Base-by-base conservation (phyloP, 2,797 vertebrate genomes). In the Pitangus sulphuratus region DNA sequence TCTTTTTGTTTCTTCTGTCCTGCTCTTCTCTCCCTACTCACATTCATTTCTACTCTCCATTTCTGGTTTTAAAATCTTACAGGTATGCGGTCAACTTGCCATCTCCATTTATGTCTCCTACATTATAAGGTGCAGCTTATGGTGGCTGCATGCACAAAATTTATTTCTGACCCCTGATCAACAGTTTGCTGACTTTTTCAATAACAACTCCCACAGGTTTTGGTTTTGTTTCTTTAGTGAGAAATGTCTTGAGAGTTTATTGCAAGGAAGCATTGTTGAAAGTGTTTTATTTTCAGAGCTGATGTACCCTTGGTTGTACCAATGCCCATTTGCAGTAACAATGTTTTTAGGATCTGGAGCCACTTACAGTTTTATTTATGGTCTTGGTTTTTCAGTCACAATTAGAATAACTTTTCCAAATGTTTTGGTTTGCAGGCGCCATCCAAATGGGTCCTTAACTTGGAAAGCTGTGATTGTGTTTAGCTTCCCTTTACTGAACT, bases 321-420 rank as follows among this genome's bases (percentile, higher is more conserved):
- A 66, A 45, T 64, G 80, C 91, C 84, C 87, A 48, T 75, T 81
- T 76, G 44, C 87, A 84, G 64, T 69, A 96, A 57, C 85, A 88
- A 85, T 75, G 81, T 44, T 84, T 33, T 61, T 61, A 87, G 69
- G 87, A 94, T 91, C 92, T 97, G 84, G 96, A 94, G 92, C 60
- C 82, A 96, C 92, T 97, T 92, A 93, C 21, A 48, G 76, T 91
- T 96, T 97, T 95, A 96, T 95, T 97, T 97, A 92, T 8, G 51
- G 89, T 84, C 93, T 94, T 88, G 84, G 95, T 80, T 97, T 97
- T 94, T 95, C 89, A 94, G 84, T 95, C 94, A 94, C 71, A 97
- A 95, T 95, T 93, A 92, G 85, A 94, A 87, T 25, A 92, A 89
- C 80, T 93, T 94, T 95, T 94, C 93, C 94, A 93, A 96, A 96